Percentiles rank a stretch among this genome's conserved stretches.
phyloP scores from a whole-genome alignment of 2,888 invertebrate genomes.

The Carpatolechia fugitivella region DNA sequence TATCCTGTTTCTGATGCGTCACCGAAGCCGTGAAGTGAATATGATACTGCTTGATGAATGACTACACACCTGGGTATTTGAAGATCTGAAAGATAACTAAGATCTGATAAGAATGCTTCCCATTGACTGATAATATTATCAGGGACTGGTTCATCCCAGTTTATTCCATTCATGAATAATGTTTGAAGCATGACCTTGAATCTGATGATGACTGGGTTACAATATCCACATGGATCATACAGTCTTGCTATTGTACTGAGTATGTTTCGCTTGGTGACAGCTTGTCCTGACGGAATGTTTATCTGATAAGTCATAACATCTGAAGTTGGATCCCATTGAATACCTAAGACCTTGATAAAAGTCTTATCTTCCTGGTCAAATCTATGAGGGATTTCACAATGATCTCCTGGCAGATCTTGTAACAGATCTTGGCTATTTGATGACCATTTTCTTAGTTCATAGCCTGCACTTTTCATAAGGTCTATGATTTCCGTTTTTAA shows the following conservation, averaged over 20 bases:
- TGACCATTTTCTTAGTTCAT: background rate
- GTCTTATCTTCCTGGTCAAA: too few species aligned
- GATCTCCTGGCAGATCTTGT: background rate
- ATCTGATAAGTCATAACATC: background rate
- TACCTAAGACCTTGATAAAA: background rate
- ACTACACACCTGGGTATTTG: background rate
- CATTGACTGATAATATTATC: background rate
- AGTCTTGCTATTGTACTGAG: conserved; percentile 18
- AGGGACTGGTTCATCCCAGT: conserved; percentile 16
- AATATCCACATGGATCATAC: conserved; percentile 22
- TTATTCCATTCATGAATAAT: conserved; percentile 12
- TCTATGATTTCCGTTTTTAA: background rate
- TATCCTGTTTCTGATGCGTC: background rate
- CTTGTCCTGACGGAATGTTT: background rate
- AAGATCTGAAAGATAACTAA: background rate
- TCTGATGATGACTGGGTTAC: conserved; percentile 15
- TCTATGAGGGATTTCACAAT: background rate
- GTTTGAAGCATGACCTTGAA: conserved; percentile 22
- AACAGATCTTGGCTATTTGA: background rate
- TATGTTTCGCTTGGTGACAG: conserved; percentile 19
- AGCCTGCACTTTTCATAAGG: background rate
- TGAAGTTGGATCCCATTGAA: background rate
- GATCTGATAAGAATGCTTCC: too few species aligned
- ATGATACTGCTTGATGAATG: background rate
- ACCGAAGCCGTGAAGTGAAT: background rate